phyloP scores from a whole-genome alignment of 2,797 vertebrate species.

The Labroides dimidiatus region DNA sequence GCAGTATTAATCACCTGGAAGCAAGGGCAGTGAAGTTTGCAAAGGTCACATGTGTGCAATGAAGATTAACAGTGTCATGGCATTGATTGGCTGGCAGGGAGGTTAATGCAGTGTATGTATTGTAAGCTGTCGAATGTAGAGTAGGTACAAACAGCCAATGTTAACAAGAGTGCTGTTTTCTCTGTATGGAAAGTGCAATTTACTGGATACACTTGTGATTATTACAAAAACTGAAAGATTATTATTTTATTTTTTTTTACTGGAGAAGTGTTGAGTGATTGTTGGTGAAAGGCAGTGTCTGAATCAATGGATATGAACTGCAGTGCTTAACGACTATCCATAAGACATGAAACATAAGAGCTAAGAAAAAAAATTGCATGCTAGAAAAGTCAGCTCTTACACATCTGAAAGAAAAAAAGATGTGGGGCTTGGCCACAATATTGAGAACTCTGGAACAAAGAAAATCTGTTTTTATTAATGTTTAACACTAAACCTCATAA shows the following conservation, averaged over 20 bases:
- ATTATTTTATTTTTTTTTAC: not conserved
- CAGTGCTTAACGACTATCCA: not conserved
- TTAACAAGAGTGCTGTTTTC: constrained; percentile 29
- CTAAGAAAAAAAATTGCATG: not conserved
- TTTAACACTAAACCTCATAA: too few species aligned
- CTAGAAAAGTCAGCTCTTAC: constrained; percentile 6
- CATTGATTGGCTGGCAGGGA: constrained; percentile 61
- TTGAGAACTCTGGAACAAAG: too few species aligned
- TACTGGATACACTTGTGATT: not conserved
- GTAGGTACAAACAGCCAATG: constrained; percentile 13
- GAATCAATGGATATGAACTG: not conserved
- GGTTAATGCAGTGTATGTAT: constrained; percentile 57
- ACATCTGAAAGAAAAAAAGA: not conserved
- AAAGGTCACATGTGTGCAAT: constrained; percentile 76
- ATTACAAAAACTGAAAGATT: not conserved
- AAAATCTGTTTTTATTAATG: too few species aligned
- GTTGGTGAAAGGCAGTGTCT: not conserved
- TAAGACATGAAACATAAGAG: constrained; percentile 10
- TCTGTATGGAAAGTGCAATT: constrained; percentile 10
- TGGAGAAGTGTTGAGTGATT: not conserved
- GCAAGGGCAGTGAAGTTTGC: constrained; percentile 67
- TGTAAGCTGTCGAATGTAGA: constrained; percentile 51
- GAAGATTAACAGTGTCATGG: constrained; percentile 76
- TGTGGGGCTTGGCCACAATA: not conserved
- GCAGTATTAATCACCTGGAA: constrained; percentile 74